These are phyloP conservation scores for Orestias chungarensis DNA, from an alignment of 2,797 vertebrate genomes.

Conservation along the genomic window DNA sequence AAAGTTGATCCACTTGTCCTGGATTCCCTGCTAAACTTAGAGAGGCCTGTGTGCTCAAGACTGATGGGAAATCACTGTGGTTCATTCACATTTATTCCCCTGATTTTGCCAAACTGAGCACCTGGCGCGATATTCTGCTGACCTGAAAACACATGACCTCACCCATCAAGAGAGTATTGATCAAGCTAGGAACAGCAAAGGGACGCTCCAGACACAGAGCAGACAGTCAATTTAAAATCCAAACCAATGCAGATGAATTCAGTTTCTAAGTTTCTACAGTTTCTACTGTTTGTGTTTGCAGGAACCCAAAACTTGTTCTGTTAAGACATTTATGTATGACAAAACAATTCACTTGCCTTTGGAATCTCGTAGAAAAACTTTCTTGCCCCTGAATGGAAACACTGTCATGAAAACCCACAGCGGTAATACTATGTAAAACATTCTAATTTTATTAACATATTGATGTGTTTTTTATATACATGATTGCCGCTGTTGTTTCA, in stretches of 20 bases:
- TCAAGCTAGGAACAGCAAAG: constrained; percentile 9
- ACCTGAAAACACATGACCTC: constrained; percentile 14
- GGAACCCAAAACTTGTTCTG: background rate
- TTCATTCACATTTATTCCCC: constrained; percentile 22
- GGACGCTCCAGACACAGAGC: background rate
- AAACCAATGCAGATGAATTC: background rate
- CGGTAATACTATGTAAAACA: background rate
- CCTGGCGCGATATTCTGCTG: constrained; percentile 28
- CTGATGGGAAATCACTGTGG: constrained; percentile 34
- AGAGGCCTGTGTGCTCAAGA: constrained; percentile 36
- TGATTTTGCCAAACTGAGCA: background rate
- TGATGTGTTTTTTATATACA: constrained; percentile 46
- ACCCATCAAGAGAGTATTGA: constrained; percentile 37
- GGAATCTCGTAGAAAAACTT: background rate
- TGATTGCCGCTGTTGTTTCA: constrained; percentile 61
- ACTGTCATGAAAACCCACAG: background rate
- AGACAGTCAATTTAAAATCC: constrained; percentile 27
- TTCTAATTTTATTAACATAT: background rate
- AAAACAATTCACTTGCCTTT: background rate
- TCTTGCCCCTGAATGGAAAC: background rate
- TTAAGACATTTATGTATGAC: background rate
- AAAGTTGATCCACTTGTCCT: constrained; percentile 74
- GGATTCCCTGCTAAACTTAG: constrained; percentile 81
- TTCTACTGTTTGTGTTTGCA: background rate
- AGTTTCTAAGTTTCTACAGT: too few relatives aligned